phyloP scores from a whole-genome alignment of 2,797 vertebrate genomes.

The Simalia tracyae region DNA sequence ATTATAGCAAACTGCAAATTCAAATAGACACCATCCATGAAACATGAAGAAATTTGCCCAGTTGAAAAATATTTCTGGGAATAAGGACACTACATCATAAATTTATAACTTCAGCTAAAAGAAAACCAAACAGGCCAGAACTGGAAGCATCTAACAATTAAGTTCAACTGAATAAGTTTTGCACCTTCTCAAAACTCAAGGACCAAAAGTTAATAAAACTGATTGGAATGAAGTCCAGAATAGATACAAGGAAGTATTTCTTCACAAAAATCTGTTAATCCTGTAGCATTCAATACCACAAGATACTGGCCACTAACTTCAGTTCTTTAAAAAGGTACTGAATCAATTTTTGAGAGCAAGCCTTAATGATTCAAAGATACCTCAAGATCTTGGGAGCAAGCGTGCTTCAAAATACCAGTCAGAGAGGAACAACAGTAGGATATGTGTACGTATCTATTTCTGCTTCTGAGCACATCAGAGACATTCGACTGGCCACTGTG shows the following conservation, averaged over 20 bases:
- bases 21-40: constrained; percentile 29
- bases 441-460: background rate
- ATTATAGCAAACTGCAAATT: constrained; percentile 60
- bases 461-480: background rate
- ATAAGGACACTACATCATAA: constrained; percentile 22
- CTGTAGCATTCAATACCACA: background rate
- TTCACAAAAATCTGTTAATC: background rate
- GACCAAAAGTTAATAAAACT: background rate
- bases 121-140: constrained; percentile 23
- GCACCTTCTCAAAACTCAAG: constrained; percentile 2
- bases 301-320: background rate
- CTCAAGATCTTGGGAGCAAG: background rate
- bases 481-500: background rate
- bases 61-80: constrained; percentile 32
- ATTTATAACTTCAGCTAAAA: constrained; percentile 32
- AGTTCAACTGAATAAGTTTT: constrained; percentile 37
- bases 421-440: background rate
- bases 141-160: constrained; percentile 19
- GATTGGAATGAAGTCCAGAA: background rate
- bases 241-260: background rate
- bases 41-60: constrained; percentile 24
- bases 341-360: background rate
- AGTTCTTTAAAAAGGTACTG: background rate
- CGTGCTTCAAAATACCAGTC: background rate
- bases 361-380: background rate